A percentile compares a stretch with the other conserved stretches of the same genome.
Conservation (phyloP, 2,888 invertebrate genomes). For the Macrophya annulata region DNA sequence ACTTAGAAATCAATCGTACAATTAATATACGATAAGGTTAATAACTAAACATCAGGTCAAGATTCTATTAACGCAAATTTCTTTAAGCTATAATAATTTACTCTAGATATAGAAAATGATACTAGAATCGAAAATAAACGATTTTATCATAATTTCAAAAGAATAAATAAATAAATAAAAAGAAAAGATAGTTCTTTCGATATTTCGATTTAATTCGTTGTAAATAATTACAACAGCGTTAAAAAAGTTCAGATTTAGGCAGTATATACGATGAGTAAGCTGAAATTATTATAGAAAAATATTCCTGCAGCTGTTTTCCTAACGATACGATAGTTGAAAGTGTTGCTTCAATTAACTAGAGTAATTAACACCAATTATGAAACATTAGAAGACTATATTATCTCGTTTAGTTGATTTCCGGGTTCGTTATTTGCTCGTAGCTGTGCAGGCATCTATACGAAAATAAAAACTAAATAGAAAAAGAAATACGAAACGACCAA, state of each 20-base stretch:
- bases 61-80: not conserved
- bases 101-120: not conserved
- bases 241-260: not conserved
- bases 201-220: not conserved
- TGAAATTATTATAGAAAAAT: not conserved
- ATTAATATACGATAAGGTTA: conserved; percentile 37
- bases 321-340: conserved; percentile 41
- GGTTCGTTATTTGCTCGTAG: not conserved
- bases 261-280: too few relatives aligned
- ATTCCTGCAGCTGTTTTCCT: not conserved
- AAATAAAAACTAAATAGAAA: not conserved
- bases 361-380: conserved; percentile 49
- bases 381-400: conserved; percentile 25
- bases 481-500: not conserved
- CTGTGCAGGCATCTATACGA: not conserved
- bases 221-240: not conserved
- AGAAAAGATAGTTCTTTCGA: not conserved
- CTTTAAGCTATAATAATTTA: not conserved
- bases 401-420: conserved; percentile 26
- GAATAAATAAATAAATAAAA: not conserved
- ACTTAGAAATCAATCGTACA: conserved; percentile 37
- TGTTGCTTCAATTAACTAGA: conserved; percentile 47
- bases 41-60: conserved; percentile 3
- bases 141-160: not conserved
- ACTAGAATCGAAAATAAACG: not conserved